Evolutionary conservation across 2,113 vertebrate genomes (phyloP).

Genomic region (Menura novaehollandiae): DNA sequence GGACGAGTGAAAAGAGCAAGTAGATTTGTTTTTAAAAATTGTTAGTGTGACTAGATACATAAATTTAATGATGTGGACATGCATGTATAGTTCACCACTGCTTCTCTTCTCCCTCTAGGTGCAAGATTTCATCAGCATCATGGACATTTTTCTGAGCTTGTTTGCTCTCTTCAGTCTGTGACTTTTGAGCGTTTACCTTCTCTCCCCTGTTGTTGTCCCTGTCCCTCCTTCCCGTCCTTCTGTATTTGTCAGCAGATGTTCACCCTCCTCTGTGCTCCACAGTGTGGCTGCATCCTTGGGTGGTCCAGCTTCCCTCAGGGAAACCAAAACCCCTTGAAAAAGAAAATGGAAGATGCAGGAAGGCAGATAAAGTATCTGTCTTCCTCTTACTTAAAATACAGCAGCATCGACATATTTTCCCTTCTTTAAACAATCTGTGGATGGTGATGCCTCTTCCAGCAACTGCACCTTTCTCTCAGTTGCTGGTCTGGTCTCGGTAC

Average conservation of each 20-base stretch:
- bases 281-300: neutral
- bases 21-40: neutral
- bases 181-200: neutral
- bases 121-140: neutral
- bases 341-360: neutral
- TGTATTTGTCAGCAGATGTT: neutral
- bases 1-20: neutral
- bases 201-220: neutral
- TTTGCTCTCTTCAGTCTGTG: neutral
- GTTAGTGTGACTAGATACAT: neutral
- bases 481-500: neutral
- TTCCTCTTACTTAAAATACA: neutral
- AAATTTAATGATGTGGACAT: neutral
- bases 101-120: neutral
- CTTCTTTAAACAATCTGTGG: neutral
- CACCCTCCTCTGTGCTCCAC: neutral
- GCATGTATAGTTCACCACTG: neutral
- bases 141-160: neutral
- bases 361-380: neutral
- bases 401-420: neutral
- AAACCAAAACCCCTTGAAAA: neutral
- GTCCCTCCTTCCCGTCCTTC: neutral
- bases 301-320: conserved; percentile 7
- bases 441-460: neutral
- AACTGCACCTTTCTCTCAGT: neutral